Evolutionary conservation across 2,797 vertebrate species (phyloP), one percentile per base, ranked within the genome.

Genomic region (Brachyalestes nurse): DNA sequence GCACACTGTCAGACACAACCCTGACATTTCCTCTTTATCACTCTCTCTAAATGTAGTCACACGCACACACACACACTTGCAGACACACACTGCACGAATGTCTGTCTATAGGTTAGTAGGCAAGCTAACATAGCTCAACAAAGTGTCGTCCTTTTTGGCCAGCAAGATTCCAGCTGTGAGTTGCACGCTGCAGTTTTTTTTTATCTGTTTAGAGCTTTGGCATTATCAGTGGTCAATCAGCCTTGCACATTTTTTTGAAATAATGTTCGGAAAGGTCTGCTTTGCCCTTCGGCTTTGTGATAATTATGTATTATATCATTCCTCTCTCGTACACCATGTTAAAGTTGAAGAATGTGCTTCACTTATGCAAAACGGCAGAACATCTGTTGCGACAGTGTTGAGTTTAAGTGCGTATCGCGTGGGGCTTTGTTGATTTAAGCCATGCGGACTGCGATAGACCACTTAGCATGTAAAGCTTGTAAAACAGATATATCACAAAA

Each of bases 321-420:
- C 87, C 69, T 85, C 80, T 85, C 88, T 85, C 88, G 90, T 92
- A 91, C 90, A 83, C 77, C 84, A 88, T 85, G 87, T 91, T 90
- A 89, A 89, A 88, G 88, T 87, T 70, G 62, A 83, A 74, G 51
- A 60, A 61, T 88, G 85, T 87, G 86, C 89, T 90, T 89, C 79
- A 85, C 85, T 91, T 91, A 83, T 87, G 87, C 87, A 91, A 47
- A 86, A 89, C 90, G 89, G 88, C 83, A 82, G 84, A 89, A 91
- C 91, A 94, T 91, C 83, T 92, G 90, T 86, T 90, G 87, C 83
- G 40, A n/a, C 17, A 82, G 75, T 49, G 73, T 84, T 88, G 86
- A 84, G 77, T 85, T 89, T 82, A 86, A 88, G 86, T 85, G 88
- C 84, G 84, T 82, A 77, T 85, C 82, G 80, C 84, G 85, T 88